Evolutionary conservation across 2,888 invertebrate genomes (phyloP).

Genomic region (Syrphus vitripennis): DNA sequence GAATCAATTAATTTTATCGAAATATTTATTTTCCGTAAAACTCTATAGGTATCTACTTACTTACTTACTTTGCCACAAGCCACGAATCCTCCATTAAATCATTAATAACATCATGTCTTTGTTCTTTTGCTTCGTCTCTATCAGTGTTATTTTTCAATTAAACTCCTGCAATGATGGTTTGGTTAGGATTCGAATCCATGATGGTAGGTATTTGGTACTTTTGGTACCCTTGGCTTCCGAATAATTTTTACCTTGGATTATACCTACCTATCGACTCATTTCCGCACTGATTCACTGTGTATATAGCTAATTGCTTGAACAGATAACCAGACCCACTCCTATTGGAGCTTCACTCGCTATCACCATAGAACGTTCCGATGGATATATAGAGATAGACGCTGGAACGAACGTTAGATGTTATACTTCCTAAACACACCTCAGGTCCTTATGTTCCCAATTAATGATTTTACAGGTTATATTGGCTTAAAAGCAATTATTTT

Average conservation of each 20-base stretch:
- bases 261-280: neutral
- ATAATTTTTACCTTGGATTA: neutral
- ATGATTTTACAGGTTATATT: constrained; percentile 8
- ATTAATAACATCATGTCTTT: constrained; percentile 29
- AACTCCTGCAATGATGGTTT: neutral
- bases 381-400: neutral
- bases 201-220: neutral
- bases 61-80: constrained; percentile 13
- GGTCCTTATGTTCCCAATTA: constrained; percentile 35
- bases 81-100: constrained; percentile 20
- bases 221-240: neutral
- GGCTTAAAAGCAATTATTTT: constrained; percentile 22
- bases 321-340: constrained; percentile 35
- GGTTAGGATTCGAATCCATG: neutral
- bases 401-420: neutral
- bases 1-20: constrained; percentile 27
- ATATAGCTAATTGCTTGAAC: constrained; percentile 61
- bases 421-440: too few relatives aligned
- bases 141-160: constrained; percentile 61
- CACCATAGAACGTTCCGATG: constrained; percentile 15
- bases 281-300: constrained; percentile 49
- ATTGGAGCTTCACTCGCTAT: constrained; percentile 19
- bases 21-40: constrained; percentile 10
- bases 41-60: neutral
- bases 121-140: constrained; percentile 4